These are phyloP conservation scores for Silurus lanzhouensis DNA, from an alignment of 2,797 vertebrate species.

Conservation along the genomic window DNA sequence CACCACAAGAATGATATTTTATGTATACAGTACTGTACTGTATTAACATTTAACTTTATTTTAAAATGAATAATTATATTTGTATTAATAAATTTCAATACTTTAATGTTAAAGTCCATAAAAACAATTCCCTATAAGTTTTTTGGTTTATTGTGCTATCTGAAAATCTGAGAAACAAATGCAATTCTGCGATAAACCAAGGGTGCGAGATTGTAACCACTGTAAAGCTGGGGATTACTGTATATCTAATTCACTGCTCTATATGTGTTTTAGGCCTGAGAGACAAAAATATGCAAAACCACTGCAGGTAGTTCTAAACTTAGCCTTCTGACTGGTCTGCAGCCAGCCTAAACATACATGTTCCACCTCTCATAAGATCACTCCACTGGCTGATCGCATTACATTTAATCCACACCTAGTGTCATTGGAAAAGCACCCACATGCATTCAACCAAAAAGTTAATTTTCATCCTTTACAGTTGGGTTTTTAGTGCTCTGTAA, in stretches of 20 bases:
- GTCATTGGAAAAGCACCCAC: not conserved
- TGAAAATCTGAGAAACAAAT: too few species aligned
- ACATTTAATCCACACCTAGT: not conserved
- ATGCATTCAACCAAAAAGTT: slow-evolving; percentile 9
- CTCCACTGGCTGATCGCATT: not conserved
- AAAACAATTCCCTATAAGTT: too few species aligned
- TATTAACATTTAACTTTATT: too few species aligned
- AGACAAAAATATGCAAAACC: not conserved
- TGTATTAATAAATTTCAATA: too few species aligned
- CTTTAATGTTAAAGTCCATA: too few species aligned
- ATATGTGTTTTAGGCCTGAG: not conserved
- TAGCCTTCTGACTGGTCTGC: not conserved
- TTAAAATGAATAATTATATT: too few species aligned
- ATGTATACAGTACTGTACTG: too few species aligned
- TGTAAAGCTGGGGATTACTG: too few species aligned
- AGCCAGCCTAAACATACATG: not conserved
- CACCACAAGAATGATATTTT: too few species aligned
- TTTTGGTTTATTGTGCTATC: too few species aligned
- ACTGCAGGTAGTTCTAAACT: not conserved
- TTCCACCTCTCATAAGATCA: slow-evolving; percentile 4
- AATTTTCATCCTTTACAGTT: slow-evolving; percentile 6
- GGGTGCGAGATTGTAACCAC: too few species aligned
- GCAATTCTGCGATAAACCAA: too few species aligned
- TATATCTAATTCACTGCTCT: not conserved
- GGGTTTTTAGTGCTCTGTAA: not conserved